Base-by-base conservation (phyloP, 2,797 vertebrate genomes). In the Acanthurus tractus region DNA sequence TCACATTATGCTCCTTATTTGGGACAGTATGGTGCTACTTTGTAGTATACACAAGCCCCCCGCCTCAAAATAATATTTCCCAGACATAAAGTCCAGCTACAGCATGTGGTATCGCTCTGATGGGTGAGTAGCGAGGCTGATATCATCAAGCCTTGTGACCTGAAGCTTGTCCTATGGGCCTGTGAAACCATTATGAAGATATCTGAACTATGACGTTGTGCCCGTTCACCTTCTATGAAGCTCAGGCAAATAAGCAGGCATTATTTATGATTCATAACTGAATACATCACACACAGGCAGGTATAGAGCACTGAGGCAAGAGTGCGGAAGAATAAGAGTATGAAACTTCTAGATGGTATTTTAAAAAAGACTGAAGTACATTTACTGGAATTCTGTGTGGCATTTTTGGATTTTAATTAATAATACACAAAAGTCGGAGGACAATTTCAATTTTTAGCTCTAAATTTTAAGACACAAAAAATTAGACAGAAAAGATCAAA, bases 31-130 rank as follows among this genome's bases (percentile, higher is more conserved):
- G 65, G 70, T 67, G 82, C 77, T 88, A 83, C 80, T 87, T 89
- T 83, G 68, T 74, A 69, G 85, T 71, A 79, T 72, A 88, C 74
- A 72, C 55, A 42, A 91, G 85, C 81, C 79, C 63, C 29, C 83
- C 46, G 50, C 81, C 83, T 88, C 74, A 77, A 82, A 93, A 87
- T 93, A 94, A 94, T 90, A 91, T 89, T 88, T 93, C 81, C 88
- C 91, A 94, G 93, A 94, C 88, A 78, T 72, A 74, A 76, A 85
- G 81, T 86, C 50, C 72, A 52, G 80, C 78, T 58, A n/a, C 65
- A 74, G 82, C 90, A 92, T 93, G 88, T 93, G 90, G 87, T 81
- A 93, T 88, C 84, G 74, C 86, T 93, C 82, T 76, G 74, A 76
- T 62, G 63, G 74, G 75, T 54, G 80, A 82, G 74, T 57, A 86